A percentile compares a stretch with the other conserved stretches of the same genome.
phyloP scores from a whole-genome alignment of 2,888 invertebrate species.

The Xanthorhoe designata region DNA sequence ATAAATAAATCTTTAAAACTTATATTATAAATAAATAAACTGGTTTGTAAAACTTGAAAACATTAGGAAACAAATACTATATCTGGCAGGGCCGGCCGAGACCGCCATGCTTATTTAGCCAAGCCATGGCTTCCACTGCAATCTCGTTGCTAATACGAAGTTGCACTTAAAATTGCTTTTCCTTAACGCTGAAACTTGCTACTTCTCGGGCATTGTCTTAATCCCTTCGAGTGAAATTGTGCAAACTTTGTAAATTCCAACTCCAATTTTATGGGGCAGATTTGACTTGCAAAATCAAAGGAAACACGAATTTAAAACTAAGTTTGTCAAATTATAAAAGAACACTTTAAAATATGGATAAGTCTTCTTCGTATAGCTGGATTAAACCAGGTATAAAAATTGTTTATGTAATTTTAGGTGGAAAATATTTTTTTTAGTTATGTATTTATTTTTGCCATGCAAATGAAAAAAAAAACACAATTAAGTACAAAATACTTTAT shows the following conservation, averaged over 20 bases:
- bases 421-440: too few relatives aligned
- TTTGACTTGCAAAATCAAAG: conserved; percentile 53
- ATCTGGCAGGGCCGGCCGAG: background rate
- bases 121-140: conserved; percentile 41
- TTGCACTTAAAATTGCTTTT: conserved; percentile 61
- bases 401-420: too few relatives aligned
- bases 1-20: too few relatives aligned
- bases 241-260: conserved; percentile 56
- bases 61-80: background rate
- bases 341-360: conserved; percentile 5
- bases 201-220: conserved; percentile 50
- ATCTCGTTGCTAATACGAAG: conserved; percentile 51
- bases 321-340: conserved; percentile 48
- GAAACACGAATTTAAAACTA: conserved; percentile 49
- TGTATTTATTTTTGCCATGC: too few relatives aligned
- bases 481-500: too few relatives aligned
- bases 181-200: conserved; percentile 49
- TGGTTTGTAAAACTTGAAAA: too few relatives aligned
- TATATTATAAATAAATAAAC: too few relatives aligned
- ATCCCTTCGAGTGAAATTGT: conserved; percentile 57
- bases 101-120: conserved; percentile 25
- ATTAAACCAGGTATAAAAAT: too few relatives aligned
- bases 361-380: background rate
- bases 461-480: too few relatives aligned
- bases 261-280: conserved; percentile 49